Base-by-base conservation (phyloP, 2,888 invertebrate species). In the Salticus scenicus region DNA sequence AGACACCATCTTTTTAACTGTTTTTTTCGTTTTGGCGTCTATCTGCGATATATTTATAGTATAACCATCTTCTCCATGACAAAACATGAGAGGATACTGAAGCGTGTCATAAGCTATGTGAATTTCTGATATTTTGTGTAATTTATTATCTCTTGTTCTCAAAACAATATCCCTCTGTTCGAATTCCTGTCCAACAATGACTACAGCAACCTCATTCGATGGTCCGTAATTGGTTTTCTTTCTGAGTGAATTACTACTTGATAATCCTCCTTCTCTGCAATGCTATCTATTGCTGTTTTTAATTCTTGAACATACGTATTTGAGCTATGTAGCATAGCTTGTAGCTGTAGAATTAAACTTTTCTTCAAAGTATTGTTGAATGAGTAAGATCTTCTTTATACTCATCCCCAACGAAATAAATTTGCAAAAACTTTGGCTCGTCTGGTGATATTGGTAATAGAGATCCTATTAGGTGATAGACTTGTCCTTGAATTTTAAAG, bases 41-140 rank as follows among this genome's bases (percentile, higher is more conserved):
- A 57, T 20, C n/a, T 57, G 57, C 10, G 57, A 57, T 14, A 57
- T 20, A 57, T 57, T 57, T 14, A 57, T 57, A 20, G 57, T 20
- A 57, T 57, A 57, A n/a, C 57, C 57, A 57, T 57, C 20, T 57
- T 57, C 57, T 57, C 57, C 57, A 57, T 20, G 57, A 20, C 57
- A 57, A 14, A 57, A 20, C 57, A 57, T 57, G 5, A 57, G n/a
- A 14, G 14, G 20, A 7, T 14, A 57, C 5, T 57, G 20, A n/a
- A 57, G 7, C 10, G 5, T 57, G 57, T 57, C 10, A 57, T 10
- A 10, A 14, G 57, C 10, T 10, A 10, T 57, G 57, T 57, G 57
- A 14, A 57, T 14, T 20, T 57, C 57, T 57, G 57, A 57, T 14
- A 57, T 57, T 10, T 57, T 57, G 10, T 57, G 20, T 20, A 57